A percentile compares a stretch with the other conserved stretches of the same genome.
Conservation (phyloP, 2,797 vertebrate species). For the Sphenopsis melanotis region DNA sequence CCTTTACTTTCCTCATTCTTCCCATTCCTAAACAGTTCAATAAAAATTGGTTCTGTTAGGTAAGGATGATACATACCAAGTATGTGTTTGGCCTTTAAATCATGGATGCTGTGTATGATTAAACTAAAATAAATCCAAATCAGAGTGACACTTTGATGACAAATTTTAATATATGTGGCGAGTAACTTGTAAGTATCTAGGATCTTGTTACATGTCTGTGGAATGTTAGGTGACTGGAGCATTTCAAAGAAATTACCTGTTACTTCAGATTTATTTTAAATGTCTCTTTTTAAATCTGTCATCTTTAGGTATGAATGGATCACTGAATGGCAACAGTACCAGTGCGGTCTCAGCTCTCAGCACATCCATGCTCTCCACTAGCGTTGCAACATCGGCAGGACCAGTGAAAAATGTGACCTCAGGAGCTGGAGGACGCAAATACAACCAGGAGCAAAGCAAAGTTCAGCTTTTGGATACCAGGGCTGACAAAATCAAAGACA, state of each 20-base stretch:
- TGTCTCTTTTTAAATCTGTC: not conserved
- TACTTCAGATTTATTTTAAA: not conserved
- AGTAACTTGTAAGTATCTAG: not conserved
- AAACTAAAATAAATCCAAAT: not conserved
- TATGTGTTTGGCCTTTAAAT: not conserved
- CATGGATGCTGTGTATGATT: not conserved
- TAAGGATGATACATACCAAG: not conserved
- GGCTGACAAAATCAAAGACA: constrained; percentile 83
- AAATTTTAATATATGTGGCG: not conserved
- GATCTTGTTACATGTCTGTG: not conserved
- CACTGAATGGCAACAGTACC: constrained; percentile 81
- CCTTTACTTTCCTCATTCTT: not conserved
- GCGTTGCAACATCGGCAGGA: constrained; percentile 70
- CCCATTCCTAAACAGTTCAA: not conserved
- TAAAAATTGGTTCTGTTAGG: not conserved
- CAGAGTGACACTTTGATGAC: not conserved
- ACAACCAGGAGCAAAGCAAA: constrained; percentile 77
- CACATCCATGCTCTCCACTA: constrained; percentile 71
- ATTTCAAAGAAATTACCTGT: not conserved
- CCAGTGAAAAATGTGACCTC: constrained; percentile 75
- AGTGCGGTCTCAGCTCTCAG: constrained; percentile 80
- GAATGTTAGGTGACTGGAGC: not conserved
- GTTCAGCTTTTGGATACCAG: constrained; percentile 73
- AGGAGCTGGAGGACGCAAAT: constrained; percentile 77
- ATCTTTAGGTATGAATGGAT: constrained; percentile 81